Percentiles rank a stretch among this genome's conserved stretches.
phyloP scores from a whole-genome alignment of 2,888 invertebrate genomes.

The Stenodera caucasica region DNA sequence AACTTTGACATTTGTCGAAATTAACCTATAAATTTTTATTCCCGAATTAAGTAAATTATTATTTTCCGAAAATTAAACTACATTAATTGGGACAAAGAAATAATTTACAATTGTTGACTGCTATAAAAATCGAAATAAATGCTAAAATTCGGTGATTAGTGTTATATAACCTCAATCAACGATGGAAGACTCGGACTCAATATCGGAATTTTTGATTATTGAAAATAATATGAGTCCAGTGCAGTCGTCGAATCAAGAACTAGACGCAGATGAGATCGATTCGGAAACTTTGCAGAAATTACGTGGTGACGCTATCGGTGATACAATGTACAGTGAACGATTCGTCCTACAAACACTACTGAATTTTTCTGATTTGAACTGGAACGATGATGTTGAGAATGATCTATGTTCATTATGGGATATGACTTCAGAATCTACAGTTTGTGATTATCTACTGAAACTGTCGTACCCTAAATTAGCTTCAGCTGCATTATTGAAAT shows the following conservation, averaged over 20 bases:
- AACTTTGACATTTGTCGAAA: no score
- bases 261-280: conserved; percentile 44
- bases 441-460: conserved; percentile 69
- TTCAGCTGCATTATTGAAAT: conserved; percentile 60
- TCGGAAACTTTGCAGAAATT: conserved; percentile 57
- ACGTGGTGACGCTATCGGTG: conserved; percentile 77
- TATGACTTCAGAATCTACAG: conserved; percentile 79
- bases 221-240: no score
- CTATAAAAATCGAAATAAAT: no score
- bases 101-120: no score
- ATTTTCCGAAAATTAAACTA: no score
- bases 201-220: no score
- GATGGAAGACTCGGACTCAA: no score
- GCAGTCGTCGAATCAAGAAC: conserved; percentile 19
- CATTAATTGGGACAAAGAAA: no score
- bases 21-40: no score
- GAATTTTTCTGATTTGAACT: conserved; percentile 63
- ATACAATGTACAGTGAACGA: conserved; percentile 77
- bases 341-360: conserved; percentile 72
- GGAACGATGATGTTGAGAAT: conserved; percentile 67
- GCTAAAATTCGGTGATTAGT: no score
- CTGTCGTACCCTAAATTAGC: conserved; percentile 70
- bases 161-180: no score
- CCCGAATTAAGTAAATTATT: no score
- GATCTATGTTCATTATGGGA: conserved; percentile 82